Evolutionary conservation across 2,888 invertebrate species (phyloP).

Genomic region (Dendrolimus houi): DNA sequence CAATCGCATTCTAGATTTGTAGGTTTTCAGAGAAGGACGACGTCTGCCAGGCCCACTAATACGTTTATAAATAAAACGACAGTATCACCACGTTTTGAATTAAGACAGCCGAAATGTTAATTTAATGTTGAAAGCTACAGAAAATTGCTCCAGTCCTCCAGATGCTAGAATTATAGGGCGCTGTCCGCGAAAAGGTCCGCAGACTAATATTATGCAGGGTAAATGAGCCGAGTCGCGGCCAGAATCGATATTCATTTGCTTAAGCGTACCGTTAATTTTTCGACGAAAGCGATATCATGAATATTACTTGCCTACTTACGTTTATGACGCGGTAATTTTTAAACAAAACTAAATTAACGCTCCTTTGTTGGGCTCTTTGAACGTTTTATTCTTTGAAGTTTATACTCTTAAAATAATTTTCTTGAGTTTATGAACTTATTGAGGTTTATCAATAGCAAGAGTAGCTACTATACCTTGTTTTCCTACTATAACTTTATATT

Average conservation of each 20-base stretch:
- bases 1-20: no score
- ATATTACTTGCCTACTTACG: slow-evolving; percentile 42
- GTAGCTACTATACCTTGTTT: no score
- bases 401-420: no score
- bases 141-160: slow-evolving; percentile 64
- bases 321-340: slow-evolving; percentile 15
- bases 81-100: neutral
- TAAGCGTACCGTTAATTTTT: slow-evolving; percentile 59
- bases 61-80: no score
- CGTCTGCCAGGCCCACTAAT: no score
- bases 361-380: neutral
- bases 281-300: slow-evolving; percentile 49
- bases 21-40: no score
- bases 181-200: slow-evolving; percentile 53
- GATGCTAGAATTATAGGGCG: slow-evolving; percentile 59
- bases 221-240: slow-evolving; percentile 55
- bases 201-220: slow-evolving; percentile 70
- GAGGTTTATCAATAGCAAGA: no score
- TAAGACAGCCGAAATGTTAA: slow-evolving; percentile 46
- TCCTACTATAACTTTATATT: no score
- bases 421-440: no score
- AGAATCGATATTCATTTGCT: slow-evolving; percentile 66
- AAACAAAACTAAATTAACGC: neutral
- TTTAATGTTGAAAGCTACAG: slow-evolving; percentile 70
- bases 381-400: neutral